Conservation (phyloP, 2,797 vertebrate species). For the Cyprinodon diabolis region DNA sequence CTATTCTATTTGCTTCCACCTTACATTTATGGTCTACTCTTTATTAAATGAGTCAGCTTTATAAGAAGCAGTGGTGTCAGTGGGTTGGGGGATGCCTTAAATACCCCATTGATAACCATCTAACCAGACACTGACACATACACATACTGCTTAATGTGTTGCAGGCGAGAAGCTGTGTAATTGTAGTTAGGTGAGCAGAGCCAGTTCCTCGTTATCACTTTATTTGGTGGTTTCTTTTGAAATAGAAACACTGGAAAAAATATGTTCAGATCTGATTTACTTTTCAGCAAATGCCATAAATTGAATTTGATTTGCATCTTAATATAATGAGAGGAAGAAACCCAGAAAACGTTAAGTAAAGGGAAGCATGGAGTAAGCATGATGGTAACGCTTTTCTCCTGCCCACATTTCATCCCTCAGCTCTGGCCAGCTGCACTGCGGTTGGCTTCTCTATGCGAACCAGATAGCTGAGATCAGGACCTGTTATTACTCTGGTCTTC, state of each 20-base stretch:
- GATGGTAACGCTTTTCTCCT: constrained; percentile 31
- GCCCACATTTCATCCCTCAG: constrained; percentile 52
- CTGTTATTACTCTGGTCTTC: constrained; percentile 58
- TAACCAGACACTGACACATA: constrained; percentile 16
- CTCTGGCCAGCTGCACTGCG: constrained; percentile 50
- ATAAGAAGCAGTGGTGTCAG: too few species aligned
- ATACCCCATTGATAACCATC: not conserved
- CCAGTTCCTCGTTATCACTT: not conserved
- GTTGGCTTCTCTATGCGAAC: constrained; percentile 57
- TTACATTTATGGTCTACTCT: too few species aligned
- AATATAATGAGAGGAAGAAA: constrained; percentile 10
- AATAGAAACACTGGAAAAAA: not conserved
- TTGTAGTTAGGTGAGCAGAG: not conserved
- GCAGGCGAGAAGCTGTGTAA: not conserved
- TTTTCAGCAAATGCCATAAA: constrained; percentile 4
- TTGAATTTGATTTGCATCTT: constrained; percentile 26
- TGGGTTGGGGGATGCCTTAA: not conserved
- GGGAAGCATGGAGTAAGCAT: constrained; percentile 24
- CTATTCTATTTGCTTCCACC: too few species aligned
- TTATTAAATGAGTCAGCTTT: too few species aligned
- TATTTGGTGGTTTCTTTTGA: not conserved
- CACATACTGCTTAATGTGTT: constrained; percentile 14
- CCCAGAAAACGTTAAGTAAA: constrained; percentile 10
- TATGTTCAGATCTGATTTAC: not conserved
- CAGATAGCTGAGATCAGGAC: constrained; percentile 57